These are phyloP conservation scores for Sturmia bella DNA, from an alignment of 2,888 invertebrate species.

Conservation along the genomic window DNA sequence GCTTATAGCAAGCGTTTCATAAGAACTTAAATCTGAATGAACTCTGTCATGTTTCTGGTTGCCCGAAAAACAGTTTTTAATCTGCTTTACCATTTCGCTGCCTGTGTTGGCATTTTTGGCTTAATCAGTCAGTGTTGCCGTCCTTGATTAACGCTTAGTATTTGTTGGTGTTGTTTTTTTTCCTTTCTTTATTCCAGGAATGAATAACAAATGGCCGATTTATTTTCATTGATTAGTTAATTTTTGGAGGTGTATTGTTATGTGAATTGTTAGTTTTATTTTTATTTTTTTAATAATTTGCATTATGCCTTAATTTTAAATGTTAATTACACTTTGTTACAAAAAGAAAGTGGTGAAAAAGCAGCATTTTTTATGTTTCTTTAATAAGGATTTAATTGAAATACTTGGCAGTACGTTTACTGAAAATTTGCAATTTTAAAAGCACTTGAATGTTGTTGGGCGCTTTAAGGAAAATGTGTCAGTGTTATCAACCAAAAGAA, in stretches of 20 bases:
- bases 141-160: constrained; percentile 32
- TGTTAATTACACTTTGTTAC: constrained; percentile 65
- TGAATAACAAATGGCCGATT: constrained; percentile 66
- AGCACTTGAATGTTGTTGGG: constrained; percentile 40
- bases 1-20: too few species aligned
- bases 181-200: background rate
- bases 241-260: constrained; percentile 14
- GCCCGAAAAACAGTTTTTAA: too few species aligned
- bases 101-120: too few species aligned
- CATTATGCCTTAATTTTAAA: constrained; percentile 33
- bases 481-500: constrained; percentile 11
- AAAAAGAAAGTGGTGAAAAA: constrained; percentile 54
- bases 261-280: constrained; percentile 26
- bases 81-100: too few species aligned
- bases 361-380: constrained; percentile 44
- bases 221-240: constrained; percentile 41
- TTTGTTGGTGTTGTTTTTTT: background rate
- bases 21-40: too few species aligned
- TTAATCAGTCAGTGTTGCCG: too few species aligned
- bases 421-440: constrained; percentile 53
- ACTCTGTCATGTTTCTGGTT: too few species aligned
- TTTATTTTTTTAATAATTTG: constrained; percentile 12
- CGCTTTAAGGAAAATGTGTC: constrained; percentile 3
- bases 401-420: constrained; percentile 10
- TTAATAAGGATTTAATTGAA: constrained; percentile 10